Conservation (phyloP, 2,888 invertebrate genomes). For the Sturmia bella region DNA sequence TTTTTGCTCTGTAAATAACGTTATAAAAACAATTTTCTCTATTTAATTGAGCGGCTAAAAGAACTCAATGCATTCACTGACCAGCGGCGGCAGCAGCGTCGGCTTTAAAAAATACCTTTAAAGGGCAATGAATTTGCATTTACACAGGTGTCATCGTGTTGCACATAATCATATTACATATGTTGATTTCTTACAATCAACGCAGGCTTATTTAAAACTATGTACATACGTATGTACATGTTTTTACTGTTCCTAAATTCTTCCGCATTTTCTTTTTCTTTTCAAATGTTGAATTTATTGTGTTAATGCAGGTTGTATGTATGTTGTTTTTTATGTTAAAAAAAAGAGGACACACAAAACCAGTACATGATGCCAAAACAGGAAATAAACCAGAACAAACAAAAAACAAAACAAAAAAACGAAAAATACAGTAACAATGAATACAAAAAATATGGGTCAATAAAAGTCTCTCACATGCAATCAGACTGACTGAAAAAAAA, state of each 20-base stretch:
- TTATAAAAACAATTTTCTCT: conserved; percentile 9
- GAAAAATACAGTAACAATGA: conserved; percentile 19
- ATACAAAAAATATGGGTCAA: conserved; percentile 47
- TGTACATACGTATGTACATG: too few relatives aligned
- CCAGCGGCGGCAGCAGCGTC: neutral
- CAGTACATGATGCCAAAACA: conserved; percentile 39
- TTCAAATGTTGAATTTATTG: neutral
- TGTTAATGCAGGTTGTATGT: neutral
- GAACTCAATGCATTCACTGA: conserved; percentile 10
- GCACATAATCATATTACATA: conserved; percentile 40
- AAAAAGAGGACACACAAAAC: conserved; percentile 34
- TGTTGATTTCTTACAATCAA: conserved; percentile 5
- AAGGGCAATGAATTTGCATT: neutral
- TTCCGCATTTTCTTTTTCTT: conserved; percentile 35
- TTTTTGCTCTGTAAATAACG: neutral
- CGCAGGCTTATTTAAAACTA: neutral
- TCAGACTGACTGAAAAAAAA: neutral
- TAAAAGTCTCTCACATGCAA: neutral
- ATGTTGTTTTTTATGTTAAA: neutral
- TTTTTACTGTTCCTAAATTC: conserved; percentile 20
- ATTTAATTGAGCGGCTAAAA: conserved; percentile 31
- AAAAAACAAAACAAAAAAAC: conserved; percentile 16
- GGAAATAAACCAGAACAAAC: neutral
- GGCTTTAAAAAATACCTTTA: conserved; percentile 39
- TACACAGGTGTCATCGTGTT: conserved; percentile 17